Base-by-base conservation (phyloP, 2,797 vertebrate genomes). In the Rhabdophis nuchalis region DNA sequence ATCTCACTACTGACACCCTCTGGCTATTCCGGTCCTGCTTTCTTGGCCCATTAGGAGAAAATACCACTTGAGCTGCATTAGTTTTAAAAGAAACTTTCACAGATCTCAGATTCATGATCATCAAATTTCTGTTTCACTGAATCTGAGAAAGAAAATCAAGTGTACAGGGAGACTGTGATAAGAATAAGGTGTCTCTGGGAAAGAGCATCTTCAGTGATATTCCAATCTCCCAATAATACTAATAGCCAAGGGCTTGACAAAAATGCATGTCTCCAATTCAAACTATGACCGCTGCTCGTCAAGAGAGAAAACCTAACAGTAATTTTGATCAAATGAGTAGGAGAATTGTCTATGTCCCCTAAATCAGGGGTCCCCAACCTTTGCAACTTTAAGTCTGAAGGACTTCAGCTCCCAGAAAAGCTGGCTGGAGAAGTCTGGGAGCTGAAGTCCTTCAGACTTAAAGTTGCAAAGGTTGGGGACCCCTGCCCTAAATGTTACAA, bases 61-160 rank as follows among this genome's bases (percentile, higher is more conserved):
- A 23, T 52, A 68, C 91, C 88, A 87, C 68, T 87, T 87, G 64
- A 93, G 32, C 64, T 87, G 88, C 89, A 32, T 93, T 58, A 85
- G 36, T 29, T 11, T 92, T 29, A 4, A 36, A 95, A 91, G 72
- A 53, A 92, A 91, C n/a, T 72, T 95, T 27, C 85, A 54, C 32
- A 72, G 36, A 94, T 16, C n/a, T 41, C 90, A 41, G n/a, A 52
- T 16, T 57, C 92, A 56, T 2, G 92, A 89, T 92, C 8, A 0
- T 86, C 87, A 94, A 12, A 53, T 14, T 91, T 88, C 87, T 41
- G 20, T 23, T 91, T 68, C 6, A 90, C 6, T 85, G 32, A 3
- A 5, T 90, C 86, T 87, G 89, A 11, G 92, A 64, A 94, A 64
- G 85, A 52, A 50, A 92, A 3, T 10, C 89, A 0, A 5, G 91